Evolutionary conservation across 2,113 vertebrate species (phyloP).

Genomic region (Chamaetylas fuelleborni): DNA sequence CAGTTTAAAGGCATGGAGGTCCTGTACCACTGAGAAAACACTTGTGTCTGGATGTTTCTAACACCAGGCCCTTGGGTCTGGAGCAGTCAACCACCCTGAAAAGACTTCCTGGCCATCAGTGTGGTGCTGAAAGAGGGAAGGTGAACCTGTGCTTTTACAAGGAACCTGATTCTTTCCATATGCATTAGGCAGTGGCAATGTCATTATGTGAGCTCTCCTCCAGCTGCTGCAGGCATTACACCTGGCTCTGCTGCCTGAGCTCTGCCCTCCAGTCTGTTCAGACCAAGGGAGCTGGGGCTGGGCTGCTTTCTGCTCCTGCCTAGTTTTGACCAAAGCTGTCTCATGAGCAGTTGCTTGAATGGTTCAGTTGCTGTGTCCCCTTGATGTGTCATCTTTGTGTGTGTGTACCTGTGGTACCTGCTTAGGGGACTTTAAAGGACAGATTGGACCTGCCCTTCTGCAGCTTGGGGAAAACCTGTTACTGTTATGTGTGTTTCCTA

Average conservation of each 20-base stretch:
- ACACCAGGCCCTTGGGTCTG: neutral
- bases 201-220: neutral
- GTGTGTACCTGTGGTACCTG: neutral
- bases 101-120: neutral
- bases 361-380: neutral
- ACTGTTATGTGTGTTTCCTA: neutral
- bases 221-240: neutral
- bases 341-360: fast-evolving
- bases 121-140: neutral
- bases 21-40: neutral
- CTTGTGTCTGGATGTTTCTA: neutral
- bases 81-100: neutral
- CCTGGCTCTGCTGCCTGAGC: neutral
- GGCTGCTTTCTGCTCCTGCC: neutral
- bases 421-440: neutral
- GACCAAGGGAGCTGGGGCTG: neutral
- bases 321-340: neutral
- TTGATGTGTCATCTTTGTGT: neutral
- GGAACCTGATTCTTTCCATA: conserved; percentile 2
- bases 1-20: neutral
- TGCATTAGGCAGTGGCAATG: neutral
- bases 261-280: neutral
- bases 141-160: neutral
- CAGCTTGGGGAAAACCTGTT: neutral
- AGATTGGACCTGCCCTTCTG: neutral